A percentile compares a stretch with the other conserved stretches of the same genome.
phyloP scores from a whole-genome alignment of 2,888 invertebrate species.

The Dicyrtoma fusca region DNA sequence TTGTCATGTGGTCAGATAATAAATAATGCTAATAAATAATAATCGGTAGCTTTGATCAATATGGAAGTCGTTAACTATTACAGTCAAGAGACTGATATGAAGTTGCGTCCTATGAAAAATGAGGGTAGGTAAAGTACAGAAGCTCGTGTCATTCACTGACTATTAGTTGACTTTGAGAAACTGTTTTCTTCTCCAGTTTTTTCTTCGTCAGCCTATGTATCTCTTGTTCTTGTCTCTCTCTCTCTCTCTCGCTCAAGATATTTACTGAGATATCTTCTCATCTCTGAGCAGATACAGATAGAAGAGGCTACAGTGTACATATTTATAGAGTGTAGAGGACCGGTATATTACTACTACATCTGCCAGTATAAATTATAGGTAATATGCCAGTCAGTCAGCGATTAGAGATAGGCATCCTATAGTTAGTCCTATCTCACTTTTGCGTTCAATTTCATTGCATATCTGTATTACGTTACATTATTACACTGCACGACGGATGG shows the following conservation, averaged over 20 bases:
- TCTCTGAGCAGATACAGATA: not conserved
- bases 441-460: not conserved
- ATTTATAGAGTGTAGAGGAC: no score
- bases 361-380: not conserved
- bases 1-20: constrained; percentile 37
- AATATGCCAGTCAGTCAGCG: not conserved
- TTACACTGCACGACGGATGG: no score
- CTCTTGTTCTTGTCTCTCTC: constrained; percentile 2
- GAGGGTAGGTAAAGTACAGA: constrained; percentile 42
- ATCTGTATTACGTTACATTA: no score
- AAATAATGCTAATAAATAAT: constrained; percentile 42
- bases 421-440: no score
- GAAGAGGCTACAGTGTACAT: not conserved
- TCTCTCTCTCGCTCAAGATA: constrained; percentile 13
- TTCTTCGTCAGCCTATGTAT: no score
- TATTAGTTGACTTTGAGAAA: constrained; percentile 38
- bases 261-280: constrained; percentile 23
- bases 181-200: constrained; percentile 32
- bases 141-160: constrained; percentile 40
- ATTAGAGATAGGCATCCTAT: no score
- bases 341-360: no score
- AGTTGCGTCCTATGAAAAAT: constrained; percentile 34
- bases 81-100: constrained; percentile 1
- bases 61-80: constrained; percentile 22
- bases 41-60: constrained; percentile 41